These are phyloP conservation scores for Subanguina moxae DNA, from an alignment of 1,140 invertebrate genomes.

Conservation along the genomic window DNA sequence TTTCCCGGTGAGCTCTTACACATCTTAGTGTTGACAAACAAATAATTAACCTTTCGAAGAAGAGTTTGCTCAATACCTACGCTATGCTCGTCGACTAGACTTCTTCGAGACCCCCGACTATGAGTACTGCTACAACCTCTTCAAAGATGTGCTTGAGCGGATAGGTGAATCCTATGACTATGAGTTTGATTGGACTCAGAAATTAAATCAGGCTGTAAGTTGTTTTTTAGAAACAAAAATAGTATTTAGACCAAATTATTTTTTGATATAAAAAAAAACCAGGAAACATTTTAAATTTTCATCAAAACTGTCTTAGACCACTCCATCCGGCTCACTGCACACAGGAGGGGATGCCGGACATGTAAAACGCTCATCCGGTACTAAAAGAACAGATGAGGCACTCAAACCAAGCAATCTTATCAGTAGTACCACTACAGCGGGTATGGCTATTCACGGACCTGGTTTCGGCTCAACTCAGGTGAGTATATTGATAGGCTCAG, in stretches of 20 bases:
- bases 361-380: conserved; percentile 40
- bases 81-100: conserved; percentile 91
- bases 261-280: conserved; percentile 8
- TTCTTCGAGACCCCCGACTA: conserved; percentile 99
- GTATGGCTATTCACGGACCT: conserved; percentile 27
- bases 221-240: conserved; percentile 8
- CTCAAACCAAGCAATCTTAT: conserved; percentile 29
- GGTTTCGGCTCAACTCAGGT: conserved; percentile 54
- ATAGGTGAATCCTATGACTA: conserved; percentile 55
- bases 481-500: no score
- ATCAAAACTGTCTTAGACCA: conserved; percentile 41
- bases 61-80: conserved; percentile 86
- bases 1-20: conserved; percentile 75
- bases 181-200: conserved; percentile 58
- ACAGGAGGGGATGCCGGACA: conserved; percentile 25
- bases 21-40: not conserved
- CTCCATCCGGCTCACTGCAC: conserved; percentile 56
- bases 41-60: conserved; percentile 52
- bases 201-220: conserved; percentile 56
- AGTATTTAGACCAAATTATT: conserved; percentile 4
- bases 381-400: conserved; percentile 39
- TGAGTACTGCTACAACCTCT: conserved; percentile 71
- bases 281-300: not conserved
- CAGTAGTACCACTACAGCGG: conserved; percentile 26
- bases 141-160: conserved; percentile 56